A percentile compares a stretch with the other conserved stretches of the same genome.
Evolutionary conservation across 92 coral and sea anemone genomes (phyloP).

Genomic region (Parazoanthus darwini): DNA sequence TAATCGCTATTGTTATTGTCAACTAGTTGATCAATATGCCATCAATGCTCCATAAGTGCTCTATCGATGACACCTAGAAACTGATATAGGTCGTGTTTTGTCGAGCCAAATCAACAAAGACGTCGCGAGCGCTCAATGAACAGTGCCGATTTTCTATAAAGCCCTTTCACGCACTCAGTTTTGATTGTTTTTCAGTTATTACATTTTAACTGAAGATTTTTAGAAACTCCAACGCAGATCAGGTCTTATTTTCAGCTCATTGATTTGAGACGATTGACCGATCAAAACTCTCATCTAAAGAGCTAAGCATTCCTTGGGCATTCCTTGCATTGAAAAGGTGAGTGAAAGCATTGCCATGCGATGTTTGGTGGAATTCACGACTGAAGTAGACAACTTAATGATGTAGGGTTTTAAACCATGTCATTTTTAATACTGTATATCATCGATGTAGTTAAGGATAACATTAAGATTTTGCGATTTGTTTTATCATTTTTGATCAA

Average conservation of each 20-base stretch:
- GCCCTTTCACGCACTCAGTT: background rate
- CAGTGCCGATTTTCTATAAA: background rate
- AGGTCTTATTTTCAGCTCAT: background rate
- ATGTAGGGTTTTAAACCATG: background rate
- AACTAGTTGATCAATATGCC: conserved; percentile 23
- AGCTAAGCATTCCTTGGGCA: background rate
- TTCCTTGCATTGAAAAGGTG: background rate
- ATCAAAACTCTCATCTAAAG: background rate
- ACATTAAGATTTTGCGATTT: background rate
- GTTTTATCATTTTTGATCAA: background rate
- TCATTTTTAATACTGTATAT: background rate
- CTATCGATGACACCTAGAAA: conserved; percentile 33
- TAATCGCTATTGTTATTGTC: conserved; percentile 7
- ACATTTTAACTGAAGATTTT: background rate
- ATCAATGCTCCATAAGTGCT: conserved; percentile 7
- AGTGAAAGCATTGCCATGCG: background rate
- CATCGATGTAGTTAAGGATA: background rate
- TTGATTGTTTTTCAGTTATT: background rate
- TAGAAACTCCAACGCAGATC: background rate
- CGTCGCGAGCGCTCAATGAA: background rate
- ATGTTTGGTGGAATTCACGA: background rate
- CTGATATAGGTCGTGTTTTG: conserved; percentile 27
- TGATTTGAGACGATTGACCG: background rate
- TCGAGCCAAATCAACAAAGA: conserved; percentile 21
- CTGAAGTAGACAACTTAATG: background rate